Percentiles rank a stretch among this genome's conserved stretches.
Conservation (phyloP, 2,797 vertebrate species). For the Phataginus tetradactyla region DNA sequence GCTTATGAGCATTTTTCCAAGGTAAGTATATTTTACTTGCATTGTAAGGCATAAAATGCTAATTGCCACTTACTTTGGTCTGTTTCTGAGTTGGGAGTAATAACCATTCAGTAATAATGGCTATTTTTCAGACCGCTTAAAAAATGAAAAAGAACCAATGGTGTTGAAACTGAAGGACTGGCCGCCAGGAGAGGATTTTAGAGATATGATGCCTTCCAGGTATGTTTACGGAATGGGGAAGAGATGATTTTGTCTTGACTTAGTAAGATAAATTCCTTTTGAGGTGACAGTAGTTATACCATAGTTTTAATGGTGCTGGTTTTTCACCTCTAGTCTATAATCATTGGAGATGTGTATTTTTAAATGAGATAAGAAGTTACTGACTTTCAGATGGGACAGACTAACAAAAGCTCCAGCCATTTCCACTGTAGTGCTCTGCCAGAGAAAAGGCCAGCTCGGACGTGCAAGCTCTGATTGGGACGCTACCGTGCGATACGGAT, state of each 20-base stretch:
- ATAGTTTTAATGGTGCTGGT: not conserved
- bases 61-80: not conserved
- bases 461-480: not conserved
- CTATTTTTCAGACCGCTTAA: slow-evolving; percentile 85
- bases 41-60: slow-evolving; percentile 11
- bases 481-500: not conserved
- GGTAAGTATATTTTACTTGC: slow-evolving; percentile 17
- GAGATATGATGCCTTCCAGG: slow-evolving; percentile 91
- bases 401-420: not conserved
- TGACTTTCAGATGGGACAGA: not conserved
- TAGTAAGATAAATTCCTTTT: not conserved
- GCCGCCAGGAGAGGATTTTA: slow-evolving; percentile 90
- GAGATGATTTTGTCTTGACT: not conserved
- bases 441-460: not conserved
- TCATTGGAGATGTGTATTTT: not conserved
- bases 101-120: not conserved
- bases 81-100: not conserved
- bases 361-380: not conserved
- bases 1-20: slow-evolving; percentile 14
- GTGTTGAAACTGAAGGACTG: slow-evolving; percentile 90
- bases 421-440: not conserved
- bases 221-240: slow-evolving; percentile 56
- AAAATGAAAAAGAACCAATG: slow-evolving; percentile 89
- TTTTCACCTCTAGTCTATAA: not conserved
- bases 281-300: not conserved